Percentiles rank a stretch among this genome's conserved stretches.
These are phyloP conservation scores for Tolmerus cingulatus DNA, from an alignment of 2,888 invertebrate genomes.

Conservation along the genomic window DNA sequence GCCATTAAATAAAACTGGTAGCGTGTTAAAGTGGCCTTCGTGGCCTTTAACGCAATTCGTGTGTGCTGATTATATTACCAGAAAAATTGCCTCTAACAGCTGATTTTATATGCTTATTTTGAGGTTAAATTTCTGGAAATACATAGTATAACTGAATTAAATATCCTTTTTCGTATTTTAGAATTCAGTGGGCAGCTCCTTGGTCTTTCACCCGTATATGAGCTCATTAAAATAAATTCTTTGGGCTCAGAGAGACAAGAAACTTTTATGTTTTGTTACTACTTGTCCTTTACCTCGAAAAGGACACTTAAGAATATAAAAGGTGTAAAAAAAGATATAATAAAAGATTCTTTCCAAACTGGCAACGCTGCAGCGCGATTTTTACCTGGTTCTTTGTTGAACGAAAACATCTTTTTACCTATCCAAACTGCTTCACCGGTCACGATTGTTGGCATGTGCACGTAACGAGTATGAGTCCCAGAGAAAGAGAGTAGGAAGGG, in stretches of 20 bases:
- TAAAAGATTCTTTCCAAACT: background rate
- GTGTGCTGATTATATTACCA: background rate
- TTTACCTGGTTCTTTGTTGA: constrained; percentile 10
- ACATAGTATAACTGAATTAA: background rate
- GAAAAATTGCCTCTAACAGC: background rate
- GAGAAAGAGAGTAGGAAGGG: background rate
- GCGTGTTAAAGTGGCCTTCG: background rate
- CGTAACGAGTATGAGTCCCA: background rate
- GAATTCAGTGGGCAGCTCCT: background rate
- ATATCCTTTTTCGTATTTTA: background rate
- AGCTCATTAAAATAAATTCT: background rate
- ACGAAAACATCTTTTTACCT: background rate
- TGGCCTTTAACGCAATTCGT: background rate
- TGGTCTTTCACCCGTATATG: background rate
- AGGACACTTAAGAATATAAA: background rate
- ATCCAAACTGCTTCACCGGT: constrained; percentile 18
- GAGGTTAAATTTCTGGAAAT: background rate
- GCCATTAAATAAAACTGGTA: background rate
- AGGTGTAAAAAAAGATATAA: background rate
- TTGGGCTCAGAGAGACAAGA: background rate
- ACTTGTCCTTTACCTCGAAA: background rate
- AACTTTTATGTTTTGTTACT: background rate
- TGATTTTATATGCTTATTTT: background rate
- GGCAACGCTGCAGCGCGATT: background rate
- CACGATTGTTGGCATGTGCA: constrained; percentile 9